A percentile compares a stretch with the other conserved stretches of the same genome.
Evolutionary conservation across 2,888 invertebrate species (phyloP).

Genomic region (Spilarctia lutea): DNA sequence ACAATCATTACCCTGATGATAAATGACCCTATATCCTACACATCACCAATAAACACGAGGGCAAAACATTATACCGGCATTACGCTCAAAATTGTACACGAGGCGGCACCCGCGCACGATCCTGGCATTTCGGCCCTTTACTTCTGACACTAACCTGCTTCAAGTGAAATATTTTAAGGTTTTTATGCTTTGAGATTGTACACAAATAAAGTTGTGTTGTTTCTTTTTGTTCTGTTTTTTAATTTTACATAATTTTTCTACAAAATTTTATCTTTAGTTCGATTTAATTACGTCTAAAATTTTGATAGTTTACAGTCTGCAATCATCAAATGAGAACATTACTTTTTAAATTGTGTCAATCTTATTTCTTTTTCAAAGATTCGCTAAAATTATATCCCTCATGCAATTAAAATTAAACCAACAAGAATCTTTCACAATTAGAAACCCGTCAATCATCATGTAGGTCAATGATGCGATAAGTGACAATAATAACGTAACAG

Average conservation of each 20-base stretch:
- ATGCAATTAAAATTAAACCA: slow-evolving; percentile 13
- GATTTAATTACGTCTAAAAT: background rate
- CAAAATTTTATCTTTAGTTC: background rate
- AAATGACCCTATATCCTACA: slow-evolving; percentile 3
- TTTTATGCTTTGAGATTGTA: slow-evolving; percentile 12
- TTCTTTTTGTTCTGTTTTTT: background rate
- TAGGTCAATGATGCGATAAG: slow-evolving; percentile 24
- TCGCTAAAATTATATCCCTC: background rate
- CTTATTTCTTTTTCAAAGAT: slow-evolving; percentile 4
- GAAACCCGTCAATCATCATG: slow-evolving; percentile 18
- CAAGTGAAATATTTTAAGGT: slow-evolving; percentile 17
- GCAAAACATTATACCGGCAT: slow-evolving; percentile 18
- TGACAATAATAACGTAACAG: slow-evolving; percentile 30
- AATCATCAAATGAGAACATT: background rate
- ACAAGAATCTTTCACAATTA: slow-evolving; percentile 18
- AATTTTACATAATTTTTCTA: background rate
- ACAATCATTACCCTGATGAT: background rate
- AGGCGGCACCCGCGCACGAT: slow-evolving; percentile 57
- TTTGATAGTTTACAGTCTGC: background rate
- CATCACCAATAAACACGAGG: slow-evolving; percentile 14
- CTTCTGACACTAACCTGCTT: slow-evolving; percentile 37
- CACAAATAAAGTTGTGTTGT: background rate
- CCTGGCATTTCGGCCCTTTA: slow-evolving; percentile 59
- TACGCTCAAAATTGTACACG: slow-evolving; percentile 27
- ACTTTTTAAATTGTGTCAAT: background rate